Percentiles rank a stretch among this genome's conserved stretches.
phyloP scores from a whole-genome alignment of 2,888 invertebrate species.

The Lordiphosa fenestrarum region DNA sequence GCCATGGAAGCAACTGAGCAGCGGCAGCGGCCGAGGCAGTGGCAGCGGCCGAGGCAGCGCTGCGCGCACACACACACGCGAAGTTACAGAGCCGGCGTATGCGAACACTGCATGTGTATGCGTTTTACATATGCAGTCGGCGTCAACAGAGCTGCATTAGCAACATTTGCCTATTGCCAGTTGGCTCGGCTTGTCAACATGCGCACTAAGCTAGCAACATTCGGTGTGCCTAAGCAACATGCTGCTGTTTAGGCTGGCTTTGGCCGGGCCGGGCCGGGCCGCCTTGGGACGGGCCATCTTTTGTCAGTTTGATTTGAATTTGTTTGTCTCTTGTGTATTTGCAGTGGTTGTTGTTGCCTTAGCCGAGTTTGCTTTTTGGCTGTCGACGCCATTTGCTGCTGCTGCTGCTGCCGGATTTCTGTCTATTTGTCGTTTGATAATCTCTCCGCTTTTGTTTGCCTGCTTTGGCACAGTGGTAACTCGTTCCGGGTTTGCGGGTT shows the following conservation, averaged over 20 bases:
- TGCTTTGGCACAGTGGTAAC: slow-evolving; percentile 39
- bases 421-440: slow-evolving; percentile 62
- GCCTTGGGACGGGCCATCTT: slow-evolving; percentile 30
- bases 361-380: slow-evolving; percentile 35
- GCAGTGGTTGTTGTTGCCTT: slow-evolving; percentile 29
- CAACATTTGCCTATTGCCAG: slow-evolving; percentile 4
- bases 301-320: slow-evolving; percentile 68
- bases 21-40: slow-evolving; percentile 22
- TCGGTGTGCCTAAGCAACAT: neutral
- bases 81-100: slow-evolving; percentile 3
- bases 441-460: slow-evolving; percentile 45
- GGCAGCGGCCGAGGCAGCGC: slow-evolving; percentile 12
- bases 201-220: slow-evolving; percentile 45
- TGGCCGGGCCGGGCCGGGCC: slow-evolving; percentile 5
- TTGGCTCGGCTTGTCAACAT: slow-evolving; percentile 27
- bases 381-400: slow-evolving; percentile 33
- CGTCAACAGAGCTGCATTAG: slow-evolving; percentile 27
- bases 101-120: slow-evolving; percentile 14
- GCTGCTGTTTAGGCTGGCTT: slow-evolving; percentile 18
- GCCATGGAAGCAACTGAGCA: slow-evolving; percentile 61
- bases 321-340: slow-evolving; percentile 63
- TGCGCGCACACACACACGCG: slow-evolving; percentile 4
- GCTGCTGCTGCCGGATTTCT: slow-evolving; percentile 39
- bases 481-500: slow-evolving; percentile 19
- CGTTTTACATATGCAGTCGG: slow-evolving; percentile 39